Conservation (phyloP, 35 echinoderm and acorn worm species). For the Acanthaster planci region DNA sequence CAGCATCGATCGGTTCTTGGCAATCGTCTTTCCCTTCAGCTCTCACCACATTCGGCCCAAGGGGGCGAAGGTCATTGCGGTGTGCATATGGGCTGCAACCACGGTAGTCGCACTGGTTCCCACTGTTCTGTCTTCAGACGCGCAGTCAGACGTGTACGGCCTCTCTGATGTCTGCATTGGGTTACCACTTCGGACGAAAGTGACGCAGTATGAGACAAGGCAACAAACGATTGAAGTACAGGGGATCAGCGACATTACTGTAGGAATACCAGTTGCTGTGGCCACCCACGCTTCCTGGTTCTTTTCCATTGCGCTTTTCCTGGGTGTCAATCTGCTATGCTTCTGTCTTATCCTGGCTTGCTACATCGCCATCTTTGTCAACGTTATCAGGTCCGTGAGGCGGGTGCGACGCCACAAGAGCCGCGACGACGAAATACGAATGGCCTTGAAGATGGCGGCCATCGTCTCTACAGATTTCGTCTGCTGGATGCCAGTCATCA, state of each 20-base stretch:
- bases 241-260: slow-evolving; percentile 11
- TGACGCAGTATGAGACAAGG: neutral
- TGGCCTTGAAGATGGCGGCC: slow-evolving; percentile 71
- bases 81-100: slow-evolving; percentile 37
- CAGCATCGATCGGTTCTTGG: slow-evolving; percentile 64
- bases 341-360: slow-evolving; percentile 51
- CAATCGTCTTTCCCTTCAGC: slow-evolving; percentile 62
- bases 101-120: slow-evolving; percentile 42
- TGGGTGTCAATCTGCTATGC: slow-evolving; percentile 66
- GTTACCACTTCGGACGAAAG: slow-evolving; percentile 47
- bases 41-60: slow-evolving; percentile 29
- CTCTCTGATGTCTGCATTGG: slow-evolving; percentile 77
- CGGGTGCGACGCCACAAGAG: slow-evolving; percentile 33
- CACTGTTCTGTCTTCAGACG: slow-evolving; percentile 20
- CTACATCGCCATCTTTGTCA: slow-evolving; percentile 66
- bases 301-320: slow-evolving; percentile 62
- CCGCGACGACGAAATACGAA: slow-evolving; percentile 56
- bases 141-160: slow-evolving; percentile 54
- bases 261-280: slow-evolving; percentile 21
- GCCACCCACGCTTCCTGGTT: slow-evolving; percentile 48
- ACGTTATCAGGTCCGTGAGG: slow-evolving; percentile 47
- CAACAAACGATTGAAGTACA: neutral
- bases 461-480: slow-evolving; percentile 78
- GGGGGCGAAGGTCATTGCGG: slow-evolving; percentile 5
- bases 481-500: slow-evolving; percentile 84